Conservation (phyloP, 2,797 vertebrate genomes). For the Emydoidea blandingii region DNA sequence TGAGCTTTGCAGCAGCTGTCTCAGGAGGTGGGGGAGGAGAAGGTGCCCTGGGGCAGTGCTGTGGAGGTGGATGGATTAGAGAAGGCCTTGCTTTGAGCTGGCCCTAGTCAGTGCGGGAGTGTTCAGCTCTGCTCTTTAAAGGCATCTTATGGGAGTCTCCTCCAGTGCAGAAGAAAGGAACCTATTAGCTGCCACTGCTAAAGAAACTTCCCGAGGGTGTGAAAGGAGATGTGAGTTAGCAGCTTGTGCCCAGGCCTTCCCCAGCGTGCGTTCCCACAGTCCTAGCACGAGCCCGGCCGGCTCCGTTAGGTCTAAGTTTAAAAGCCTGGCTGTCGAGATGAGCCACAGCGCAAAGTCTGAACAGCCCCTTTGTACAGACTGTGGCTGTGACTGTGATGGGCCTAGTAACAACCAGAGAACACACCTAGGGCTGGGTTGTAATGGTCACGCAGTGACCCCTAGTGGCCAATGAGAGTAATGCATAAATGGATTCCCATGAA, state of each 20-base stretch:
- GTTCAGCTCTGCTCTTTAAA: not conserved
- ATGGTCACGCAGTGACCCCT: not conserved
- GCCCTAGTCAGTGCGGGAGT: not conserved
- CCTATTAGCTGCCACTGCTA: not conserved
- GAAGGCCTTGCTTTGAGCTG: not conserved
- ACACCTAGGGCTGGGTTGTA: not conserved
- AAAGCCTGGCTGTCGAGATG: not conserved
- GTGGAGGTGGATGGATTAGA: not conserved
- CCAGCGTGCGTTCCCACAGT: not conserved
- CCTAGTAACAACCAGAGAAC: not conserved
- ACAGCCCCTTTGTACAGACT: not conserved
- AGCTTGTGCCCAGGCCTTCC: rapidly evolving
- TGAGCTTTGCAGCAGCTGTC: not conserved
- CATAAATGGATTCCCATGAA: not conserved
- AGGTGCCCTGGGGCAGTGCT: not conserved
- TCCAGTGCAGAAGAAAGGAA: not conserved
- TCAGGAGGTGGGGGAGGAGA: not conserved
- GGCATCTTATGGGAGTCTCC: not conserved
- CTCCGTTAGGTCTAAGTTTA: not conserved
- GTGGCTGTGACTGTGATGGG: not conserved
- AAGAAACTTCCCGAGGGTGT: not conserved
- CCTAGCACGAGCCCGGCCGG: too few relatives aligned
- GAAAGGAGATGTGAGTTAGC: not conserved
- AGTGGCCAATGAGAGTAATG: not conserved
- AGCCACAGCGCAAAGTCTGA: too few relatives aligned